phyloP scores from a whole-genome alignment of 2,888 invertebrate genomes.

The Rapana venosa region DNA sequence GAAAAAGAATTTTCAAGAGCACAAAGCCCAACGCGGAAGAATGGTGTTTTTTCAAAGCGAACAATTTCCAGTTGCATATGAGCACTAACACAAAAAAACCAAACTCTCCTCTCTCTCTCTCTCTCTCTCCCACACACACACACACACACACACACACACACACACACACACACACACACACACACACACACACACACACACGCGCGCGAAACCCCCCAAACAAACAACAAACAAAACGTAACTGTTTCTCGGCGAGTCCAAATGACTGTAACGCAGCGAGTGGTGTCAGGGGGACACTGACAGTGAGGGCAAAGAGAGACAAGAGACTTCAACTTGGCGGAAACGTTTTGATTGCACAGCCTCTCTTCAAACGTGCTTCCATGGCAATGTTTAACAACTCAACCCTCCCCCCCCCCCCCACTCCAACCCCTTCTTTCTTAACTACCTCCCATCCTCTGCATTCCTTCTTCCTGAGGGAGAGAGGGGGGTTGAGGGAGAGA shows the following conservation, averaged over 20 bases:
- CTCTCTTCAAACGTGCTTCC: too few relatives aligned
- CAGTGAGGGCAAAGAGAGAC: not conserved
- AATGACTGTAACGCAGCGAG: not conserved
- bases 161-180: not conserved
- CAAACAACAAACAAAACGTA: not conserved
- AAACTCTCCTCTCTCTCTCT: too few relatives aligned
- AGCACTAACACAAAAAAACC: too few relatives aligned
- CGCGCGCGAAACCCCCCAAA: not conserved
- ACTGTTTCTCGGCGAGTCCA: not conserved
- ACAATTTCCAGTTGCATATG: not conserved
- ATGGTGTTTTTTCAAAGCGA: not conserved
- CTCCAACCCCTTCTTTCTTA: too few relatives aligned
- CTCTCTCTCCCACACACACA: not conserved
- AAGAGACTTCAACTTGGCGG: not conserved
- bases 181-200: not conserved
- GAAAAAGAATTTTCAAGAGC: too few relatives aligned
- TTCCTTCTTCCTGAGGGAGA: not conserved
- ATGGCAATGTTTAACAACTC: too few relatives aligned
- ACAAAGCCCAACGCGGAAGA: too few relatives aligned
- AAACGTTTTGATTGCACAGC: too few relatives aligned
- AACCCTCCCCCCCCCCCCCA: too few relatives aligned
- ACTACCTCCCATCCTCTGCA: too few relatives aligned
- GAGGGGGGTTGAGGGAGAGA: not conserved
- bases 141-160: not conserved
- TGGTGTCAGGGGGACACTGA: not conserved